Base-by-base conservation (phyloP, 2,888 invertebrate species). In the Subacronicta megacephala region DNA sequence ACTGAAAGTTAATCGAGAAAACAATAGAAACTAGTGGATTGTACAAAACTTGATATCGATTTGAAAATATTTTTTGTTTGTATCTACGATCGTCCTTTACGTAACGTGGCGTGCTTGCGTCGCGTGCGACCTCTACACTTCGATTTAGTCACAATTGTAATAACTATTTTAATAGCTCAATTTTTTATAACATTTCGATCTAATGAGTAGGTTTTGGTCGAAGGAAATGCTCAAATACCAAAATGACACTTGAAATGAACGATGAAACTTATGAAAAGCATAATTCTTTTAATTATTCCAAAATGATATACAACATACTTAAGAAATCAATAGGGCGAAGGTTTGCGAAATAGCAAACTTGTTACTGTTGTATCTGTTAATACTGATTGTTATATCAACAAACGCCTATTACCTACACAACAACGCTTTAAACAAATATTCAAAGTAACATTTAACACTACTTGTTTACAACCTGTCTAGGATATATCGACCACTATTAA, bases 111-210 rank as follows among this genome's bases (percentile, higher is more conserved):
- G 78, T 75, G 83, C 15, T 41, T n/a, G 55, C 45, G 41, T 65
- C 55, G 67, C 72, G 67, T 75, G 79, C 62, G 54, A 65, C 67
- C 74, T 71, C 59, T 72, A 70, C 47, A 42, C 37, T 68, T 67
- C 65, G 44, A 74, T 73, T 68, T 54, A 65, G 50, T 58, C 70
- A 64, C 65, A 71, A 72, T 67, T 56, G 63, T 54, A 49, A 41
- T 44, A 62, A 70, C 62, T 65, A 76, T 75, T 78, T 72, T 66
- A 78, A 78, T 72, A 74, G 70, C 55, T 67, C 35, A 38, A 63
- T 71, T 70, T 66, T 71, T 76, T 47, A 60, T 60, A 67, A 55
- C 50, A 41, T 59, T 64, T 57, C 45, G 43, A 62, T 50, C 31
- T 55, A 51, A 53, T 64, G 2, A 49, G 52, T 67, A 46, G 42